Evolutionary conservation across 2,888 invertebrate species (phyloP).

Genomic region (Capitulum mitella): DNA sequence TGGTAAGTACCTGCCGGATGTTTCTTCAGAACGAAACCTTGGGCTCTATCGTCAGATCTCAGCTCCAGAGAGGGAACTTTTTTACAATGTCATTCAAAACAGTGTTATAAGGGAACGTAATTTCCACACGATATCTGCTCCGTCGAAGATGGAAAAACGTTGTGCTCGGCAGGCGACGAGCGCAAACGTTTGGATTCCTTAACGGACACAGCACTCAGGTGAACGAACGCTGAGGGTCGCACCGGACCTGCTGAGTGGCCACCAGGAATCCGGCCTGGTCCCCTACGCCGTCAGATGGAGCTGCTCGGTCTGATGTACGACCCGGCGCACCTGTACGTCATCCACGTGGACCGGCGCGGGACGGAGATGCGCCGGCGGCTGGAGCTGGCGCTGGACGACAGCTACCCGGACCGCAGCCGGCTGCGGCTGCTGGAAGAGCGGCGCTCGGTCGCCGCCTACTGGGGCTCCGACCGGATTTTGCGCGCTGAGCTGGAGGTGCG

Average conservation of each 20-base stretch:
- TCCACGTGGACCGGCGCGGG: slow-evolving; percentile 11
- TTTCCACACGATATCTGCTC: no score
- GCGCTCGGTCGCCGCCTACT: slow-evolving; percentile 9
- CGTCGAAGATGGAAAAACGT: no score
- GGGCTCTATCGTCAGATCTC: no score
- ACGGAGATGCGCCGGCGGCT: neutral
- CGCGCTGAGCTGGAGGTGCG: neutral
- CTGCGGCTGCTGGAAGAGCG: neutral
- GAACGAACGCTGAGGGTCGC: no score
- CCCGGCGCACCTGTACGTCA: neutral
- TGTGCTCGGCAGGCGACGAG: no score
- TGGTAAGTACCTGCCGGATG: neutral
- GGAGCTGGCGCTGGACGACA: neutral
- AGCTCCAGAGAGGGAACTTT: no score
- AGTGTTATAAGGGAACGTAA: neutral
- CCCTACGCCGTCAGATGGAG: neutral
- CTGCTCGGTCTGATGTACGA: neutral
- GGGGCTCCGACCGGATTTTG: slow-evolving; percentile 1
- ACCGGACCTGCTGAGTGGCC: no score
- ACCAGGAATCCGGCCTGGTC: no score
- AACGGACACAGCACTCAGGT: no score
- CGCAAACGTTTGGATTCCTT: no score
- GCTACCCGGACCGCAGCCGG: neutral
- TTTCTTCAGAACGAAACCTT: no score
- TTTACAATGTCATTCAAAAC: no score